Evolutionary conservation across 2,797 vertebrate species (phyloP), one percentile per base, ranked within the genome.

Genomic region (Cyclura pinguis): DNA sequence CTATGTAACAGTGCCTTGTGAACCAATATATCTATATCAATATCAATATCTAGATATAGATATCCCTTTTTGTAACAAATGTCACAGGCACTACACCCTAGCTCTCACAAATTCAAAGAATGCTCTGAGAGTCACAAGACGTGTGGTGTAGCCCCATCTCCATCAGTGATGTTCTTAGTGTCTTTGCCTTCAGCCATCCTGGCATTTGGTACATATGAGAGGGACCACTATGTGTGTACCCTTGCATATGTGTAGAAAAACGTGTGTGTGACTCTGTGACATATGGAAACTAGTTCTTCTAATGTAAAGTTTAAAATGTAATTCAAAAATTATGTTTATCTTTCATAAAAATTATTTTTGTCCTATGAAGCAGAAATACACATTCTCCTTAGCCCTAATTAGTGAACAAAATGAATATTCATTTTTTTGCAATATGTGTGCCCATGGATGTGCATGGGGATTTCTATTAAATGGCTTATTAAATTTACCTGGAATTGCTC

Each of bases 221-320:
- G 9, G 27, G 27, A 32, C 50, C 50, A 55, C 78, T 22, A 24
- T 35, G 0, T n/a, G 18, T 35, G 1, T 22, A 20, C 22, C 12
- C 52, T 20, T 77, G 42, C n/a, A 81, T 9, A 18, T 32, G 18
- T 20, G 7, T 57, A 32, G 8, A 35, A 4, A 27, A 8, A 12
- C n/a, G 38, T 22, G 52, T 18, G 50, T 27, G 8, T 24, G 32
- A 10, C 24, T 64, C 27, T 64, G 29, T 95, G 95, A 96, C 95
- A 93, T 92, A 95, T 59, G 94, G 88, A 95, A 88, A 96, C 90
- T 92, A 91, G 91, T 97, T 90, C 93, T 94, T 94, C 96, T 95
- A 96, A 96, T 94, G 87, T 42, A 95, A 96, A 96, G 97, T 96
- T 96, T 96, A 94, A 94, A 94, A 94, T 76, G 35, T 42, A 38